Evolutionary conservation across 2,113 vertebrate species (phyloP), one percentile per base, ranked within the genome.

Genomic region (Hippocampus mohnikei): DNA sequence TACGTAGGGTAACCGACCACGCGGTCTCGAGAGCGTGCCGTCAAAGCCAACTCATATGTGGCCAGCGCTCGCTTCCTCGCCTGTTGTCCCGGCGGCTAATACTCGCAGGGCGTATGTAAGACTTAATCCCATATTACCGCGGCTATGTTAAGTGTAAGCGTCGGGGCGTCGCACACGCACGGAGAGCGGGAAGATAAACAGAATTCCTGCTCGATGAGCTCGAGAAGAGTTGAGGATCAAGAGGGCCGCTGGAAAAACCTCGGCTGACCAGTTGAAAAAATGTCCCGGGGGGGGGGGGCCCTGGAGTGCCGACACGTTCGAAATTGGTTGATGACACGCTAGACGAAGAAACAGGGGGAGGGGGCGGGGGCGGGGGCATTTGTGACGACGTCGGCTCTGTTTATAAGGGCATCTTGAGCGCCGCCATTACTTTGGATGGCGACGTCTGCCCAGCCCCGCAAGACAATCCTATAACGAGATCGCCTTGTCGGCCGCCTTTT

Each of bases 131-230:
- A 80, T 73, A 82, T 90, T 87, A 80, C 72, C 69, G 71, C 61
- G 77, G 83, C 82, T 90, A 85, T 85, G 84, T 89, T 87, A 92
- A 89, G 81, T 86, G 87, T 88, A 90, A 92, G 71, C 79, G 77
- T 90, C 86, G 92, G 87, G 75, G 86, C 84, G 70, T 72, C 52
- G 71, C 76, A 74, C 71, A 75, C 23, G 81, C 29, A 33, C 23
- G 81, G 3, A 33, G 79, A 86, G 87, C 77, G 79, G 13, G 60
- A 42, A 79, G 68, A 86, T 81, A 78, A 85, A 84, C 58, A 80
- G 63, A 72, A 83, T 85, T 85, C 53, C 78, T 72, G 48, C 20
- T 59, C 65, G 79, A 84, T 81, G 77, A 79, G 63, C 67, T 55
- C 66, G 4, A 13, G 42, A 44, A 44, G 10, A 12, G 42, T 44